Percentiles rank a stretch among this genome's conserved stretches.
Conservation (phyloP, 2,113 vertebrate genomes). For the Odocoileus hemionus region DNA sequence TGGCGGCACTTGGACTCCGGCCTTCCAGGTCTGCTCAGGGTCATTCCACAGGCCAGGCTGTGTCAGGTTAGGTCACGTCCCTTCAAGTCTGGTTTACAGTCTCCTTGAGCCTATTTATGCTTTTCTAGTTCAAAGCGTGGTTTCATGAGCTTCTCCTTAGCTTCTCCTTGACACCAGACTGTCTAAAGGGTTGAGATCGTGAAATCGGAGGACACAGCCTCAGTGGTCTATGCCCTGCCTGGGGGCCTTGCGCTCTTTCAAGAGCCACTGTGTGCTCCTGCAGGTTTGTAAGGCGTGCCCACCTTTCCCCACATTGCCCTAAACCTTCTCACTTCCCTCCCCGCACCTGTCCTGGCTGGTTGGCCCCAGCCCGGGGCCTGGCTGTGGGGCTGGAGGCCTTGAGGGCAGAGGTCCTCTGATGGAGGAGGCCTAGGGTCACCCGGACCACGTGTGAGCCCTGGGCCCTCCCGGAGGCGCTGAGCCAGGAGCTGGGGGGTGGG, state of each 20-base stretch:
- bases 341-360: background rate
- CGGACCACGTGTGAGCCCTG: fast-evolving
- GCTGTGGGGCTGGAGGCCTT: background rate
- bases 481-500: fast-evolving
- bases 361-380: background rate
- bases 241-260: fast-evolving
- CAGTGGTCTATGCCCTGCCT: fast-evolving
- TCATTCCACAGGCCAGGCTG: background rate
- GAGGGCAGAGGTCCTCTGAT: background rate
- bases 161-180: background rate
- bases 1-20: fast-evolving
- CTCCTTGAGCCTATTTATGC: fast-evolving
- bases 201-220: fast-evolving
- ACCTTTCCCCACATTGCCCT: fast-evolving
- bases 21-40: background rate
- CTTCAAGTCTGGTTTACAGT: background rate
- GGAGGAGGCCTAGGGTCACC: fast-evolving
- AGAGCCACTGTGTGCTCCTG: fast-evolving
- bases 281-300: too few relatives aligned
- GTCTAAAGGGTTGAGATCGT: fast-evolving
- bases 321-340: background rate
- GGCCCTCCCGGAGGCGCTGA: fast-evolving
- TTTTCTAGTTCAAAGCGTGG: background rate
- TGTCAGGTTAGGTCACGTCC: background rate
- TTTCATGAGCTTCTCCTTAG: too few relatives aligned